Base-by-base conservation (phyloP, 2,888 invertebrate genomes). In the Pardosa pseudoannulata region DNA sequence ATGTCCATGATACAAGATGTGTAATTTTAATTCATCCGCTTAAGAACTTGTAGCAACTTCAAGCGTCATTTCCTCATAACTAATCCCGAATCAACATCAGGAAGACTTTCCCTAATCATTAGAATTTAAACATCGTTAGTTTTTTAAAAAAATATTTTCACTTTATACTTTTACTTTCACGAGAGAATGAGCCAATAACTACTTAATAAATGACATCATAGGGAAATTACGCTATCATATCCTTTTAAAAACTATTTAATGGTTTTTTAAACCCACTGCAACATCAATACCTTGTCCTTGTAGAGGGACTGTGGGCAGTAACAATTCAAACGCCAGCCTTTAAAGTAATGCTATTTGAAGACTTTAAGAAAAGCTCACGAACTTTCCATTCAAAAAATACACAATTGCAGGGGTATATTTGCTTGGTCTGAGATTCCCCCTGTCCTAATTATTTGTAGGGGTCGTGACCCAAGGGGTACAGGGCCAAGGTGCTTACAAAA, bases 401-500 rank as follows among this genome's bases (percentile, higher is more conserved):
- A 70, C 68, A 78, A 56, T 78, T 36, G 65, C 46, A 65, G 76
- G 76, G 70, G 46, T 75, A 65, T 65, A 65, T 75, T 75, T 65
- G 41, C 65, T 78, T 36, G 78, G 19, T 70, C 65, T 32, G 27
- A 74, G 41, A 76, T 76, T 70, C 70, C 56, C 62, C 70, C 56
- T 39, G 80, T 80, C 73, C 80, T 80, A 80, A 80, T 80, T 80
- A 80, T 80, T 80, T 72, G 80, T 64, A 64, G 71, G 62, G 56
- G 79, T 79, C 79, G 31, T 67, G 80, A 73, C 46, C 65, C 31
- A 28, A 19, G 65, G 65, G 62, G 76, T 41, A 36, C 64, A 39
- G 73, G 79, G 79, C 72, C 81, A 74, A 81, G 74, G 74, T 74
- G 65, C 32, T 41, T 7, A 68, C 29, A 68, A 39, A 74, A 81